phyloP scores from a whole-genome alignment of 2,113 vertebrate species.

The Ceyx cyanopectus region DNA sequence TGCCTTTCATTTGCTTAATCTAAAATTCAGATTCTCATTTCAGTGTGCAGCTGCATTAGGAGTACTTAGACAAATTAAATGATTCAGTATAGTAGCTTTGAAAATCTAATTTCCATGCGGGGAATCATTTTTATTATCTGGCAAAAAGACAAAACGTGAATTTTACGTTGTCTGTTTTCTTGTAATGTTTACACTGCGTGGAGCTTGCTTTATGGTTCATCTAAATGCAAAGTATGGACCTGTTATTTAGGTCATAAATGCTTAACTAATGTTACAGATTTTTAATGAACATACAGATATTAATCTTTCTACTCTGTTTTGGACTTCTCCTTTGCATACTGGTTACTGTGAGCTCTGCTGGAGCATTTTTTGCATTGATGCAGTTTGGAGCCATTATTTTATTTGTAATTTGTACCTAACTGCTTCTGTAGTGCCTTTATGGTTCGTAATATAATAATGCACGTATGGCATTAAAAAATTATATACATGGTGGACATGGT shows the following conservation, averaged over 20 bases:
- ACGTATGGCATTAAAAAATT: background rate
- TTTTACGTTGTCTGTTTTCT: conserved; percentile 29
- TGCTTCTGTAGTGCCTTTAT: background rate
- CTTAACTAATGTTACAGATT: background rate
- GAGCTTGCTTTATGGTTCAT: conserved; percentile 46
- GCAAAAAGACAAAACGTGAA: background rate
- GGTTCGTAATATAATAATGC: background rate
- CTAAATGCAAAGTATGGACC: background rate
- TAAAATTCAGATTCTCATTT: conserved; percentile 60
- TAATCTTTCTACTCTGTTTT: background rate
- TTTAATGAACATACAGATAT: background rate
- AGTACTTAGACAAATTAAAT: conserved; percentile 71
- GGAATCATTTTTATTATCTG: conserved; percentile 59
- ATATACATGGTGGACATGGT: background rate
- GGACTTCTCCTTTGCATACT: background rate
- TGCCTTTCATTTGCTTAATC: conserved; percentile 59
- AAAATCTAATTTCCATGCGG: conserved; percentile 58
- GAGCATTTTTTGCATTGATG: background rate
- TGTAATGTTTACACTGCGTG: conserved; percentile 14
- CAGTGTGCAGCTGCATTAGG: conserved; percentile 27
- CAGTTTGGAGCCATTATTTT: background rate
- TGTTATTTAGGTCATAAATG: background rate
- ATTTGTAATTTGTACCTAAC: background rate
- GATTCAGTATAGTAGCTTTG: conserved; percentile 48
- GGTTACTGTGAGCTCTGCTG: background rate